Evolutionary conservation across 2,797 vertebrate genomes (phyloP).

Genomic region (Danio albolineatus): DNA sequence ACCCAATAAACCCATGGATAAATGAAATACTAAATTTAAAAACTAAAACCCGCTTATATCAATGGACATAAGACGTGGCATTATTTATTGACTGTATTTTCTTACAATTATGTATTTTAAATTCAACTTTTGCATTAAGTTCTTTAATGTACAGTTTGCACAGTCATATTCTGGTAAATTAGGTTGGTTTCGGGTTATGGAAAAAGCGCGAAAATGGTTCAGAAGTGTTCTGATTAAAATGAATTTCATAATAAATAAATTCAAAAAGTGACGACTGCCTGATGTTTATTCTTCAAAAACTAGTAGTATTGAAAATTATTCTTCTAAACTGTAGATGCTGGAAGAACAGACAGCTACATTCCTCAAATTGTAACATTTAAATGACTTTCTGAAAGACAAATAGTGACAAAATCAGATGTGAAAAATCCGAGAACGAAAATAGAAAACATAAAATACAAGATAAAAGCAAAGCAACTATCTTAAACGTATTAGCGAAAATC

Average conservation of each 20-base stretch:
- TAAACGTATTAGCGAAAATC: too few species aligned
- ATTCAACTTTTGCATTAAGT: constrained; percentile 13
- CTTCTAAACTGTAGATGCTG: neutral
- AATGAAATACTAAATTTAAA: neutral
- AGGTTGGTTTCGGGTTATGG: constrained; percentile 1
- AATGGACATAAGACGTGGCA: constrained; percentile 1
- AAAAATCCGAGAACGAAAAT: neutral
- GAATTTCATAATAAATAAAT: constrained; percentile 81
- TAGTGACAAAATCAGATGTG: neutral
- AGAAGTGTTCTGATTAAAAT: constrained; percentile 56
- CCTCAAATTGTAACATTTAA: neutral
- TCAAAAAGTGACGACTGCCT: constrained; percentile 59
- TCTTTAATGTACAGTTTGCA: constrained; percentile 40
- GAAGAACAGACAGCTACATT: neutral
- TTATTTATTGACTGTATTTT: constrained; percentile 45
- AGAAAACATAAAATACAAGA: neutral
- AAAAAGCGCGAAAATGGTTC: constrained; percentile 55
- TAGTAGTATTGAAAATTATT: neutral
- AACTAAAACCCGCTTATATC: constrained; percentile 8
- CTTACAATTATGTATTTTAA: constrained; percentile 37
- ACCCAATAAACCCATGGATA: constrained; percentile 6
- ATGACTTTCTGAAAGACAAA: neutral
- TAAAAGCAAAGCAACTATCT: neutral
- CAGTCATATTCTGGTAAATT: neutral
- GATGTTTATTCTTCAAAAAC: constrained; percentile 31